Evolutionary conservation across 2,113 vertebrate genomes (phyloP).

Genomic region (Felis catus): F.catus_Fca126_mat1.0 CM031420.1:115309501-115310000

Average conservation of each 20-base stretch:
- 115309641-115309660: constrained; percentile 35
- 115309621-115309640: constrained; percentile 52
- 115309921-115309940: constrained; percentile 53
- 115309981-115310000: constrained; percentile 48
- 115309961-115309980: constrained; percentile 27
- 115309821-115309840: constrained; percentile 70
- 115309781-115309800: constrained; percentile 53
- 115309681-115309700: constrained; percentile 45
- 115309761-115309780: constrained; percentile 47
- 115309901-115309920: constrained; percentile 69
- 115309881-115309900: constrained; percentile 71
- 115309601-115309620: constrained; percentile 29
- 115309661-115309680: constrained; percentile 31
- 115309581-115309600: constrained; percentile 32
- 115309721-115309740: constrained; percentile 45
- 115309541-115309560: constrained; percentile 51
- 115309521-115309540: constrained; percentile 59
- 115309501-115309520: constrained; percentile 28
- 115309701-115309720: constrained; percentile 46
- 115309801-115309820: constrained; percentile 61
- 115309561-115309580: constrained; percentile 25
- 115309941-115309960: constrained; percentile 59
- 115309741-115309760: neutral
- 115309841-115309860: constrained; percentile 61
- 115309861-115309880: constrained; percentile 70